Percentiles rank a stretch among this genome's conserved stretches.
Conservation (phyloP, 37 sponge, comb jelly and placozoan genomes). For the Beroe ovata region DNA sequence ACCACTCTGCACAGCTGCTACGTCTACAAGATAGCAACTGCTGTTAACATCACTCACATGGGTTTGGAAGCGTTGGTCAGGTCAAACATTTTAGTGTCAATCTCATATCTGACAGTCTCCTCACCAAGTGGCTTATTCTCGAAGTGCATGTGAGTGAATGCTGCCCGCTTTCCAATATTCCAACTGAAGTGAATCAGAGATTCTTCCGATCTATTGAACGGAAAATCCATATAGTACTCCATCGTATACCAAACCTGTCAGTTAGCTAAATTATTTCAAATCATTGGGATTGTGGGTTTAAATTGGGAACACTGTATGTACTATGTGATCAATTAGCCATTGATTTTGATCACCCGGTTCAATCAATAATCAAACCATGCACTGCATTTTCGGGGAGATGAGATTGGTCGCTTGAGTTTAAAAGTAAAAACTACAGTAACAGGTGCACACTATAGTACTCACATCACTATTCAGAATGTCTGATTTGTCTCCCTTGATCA, state of each 20-base stretch:
- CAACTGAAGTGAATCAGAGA: slow-evolving; percentile 7
- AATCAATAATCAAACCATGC: too few species aligned
- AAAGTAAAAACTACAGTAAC: too few species aligned
- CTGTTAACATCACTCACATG: too few species aligned
- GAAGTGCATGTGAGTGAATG: slow-evolving; percentile 42
- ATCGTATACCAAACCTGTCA: slow-evolving; percentile 36
- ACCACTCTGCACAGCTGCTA: too few species aligned
- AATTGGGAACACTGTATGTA: too few species aligned
- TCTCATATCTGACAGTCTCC: slow-evolving; percentile 25
- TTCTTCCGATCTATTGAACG: background rate
- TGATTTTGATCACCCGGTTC: too few species aligned
- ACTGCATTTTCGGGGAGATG: too few species aligned
- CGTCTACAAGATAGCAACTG: too few species aligned
- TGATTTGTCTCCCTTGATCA: background rate
- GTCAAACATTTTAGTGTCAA: slow-evolving; percentile 52
- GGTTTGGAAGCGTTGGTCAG: slow-evolving; percentile 45
- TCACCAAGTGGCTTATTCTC: slow-evolving; percentile 15
- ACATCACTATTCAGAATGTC: background rate
- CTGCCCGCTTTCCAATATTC: slow-evolving; percentile 6
- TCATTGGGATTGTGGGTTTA: background rate
- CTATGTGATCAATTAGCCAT: too few species aligned
- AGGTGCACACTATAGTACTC: too few species aligned
- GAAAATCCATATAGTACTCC: background rate
- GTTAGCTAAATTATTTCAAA: background rate
- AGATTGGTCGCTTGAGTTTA: too few species aligned